phyloP scores from a whole-genome alignment of 2,113 vertebrate species.

The Periophthalmus modestus region DNA sequence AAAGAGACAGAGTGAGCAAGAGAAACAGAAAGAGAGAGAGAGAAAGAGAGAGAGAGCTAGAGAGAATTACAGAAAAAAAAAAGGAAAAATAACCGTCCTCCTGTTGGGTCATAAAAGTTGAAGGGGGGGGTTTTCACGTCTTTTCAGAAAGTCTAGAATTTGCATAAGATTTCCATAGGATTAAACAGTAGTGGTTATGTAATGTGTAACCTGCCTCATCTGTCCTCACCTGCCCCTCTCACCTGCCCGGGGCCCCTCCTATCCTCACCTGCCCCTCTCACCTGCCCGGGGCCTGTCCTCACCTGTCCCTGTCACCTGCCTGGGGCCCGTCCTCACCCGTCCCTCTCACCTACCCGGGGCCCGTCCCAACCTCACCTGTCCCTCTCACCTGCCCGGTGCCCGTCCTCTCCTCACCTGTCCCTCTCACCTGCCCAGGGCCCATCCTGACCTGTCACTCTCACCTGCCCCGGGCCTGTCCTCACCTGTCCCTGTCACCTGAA shows the following conservation, averaged over 20 bases:
- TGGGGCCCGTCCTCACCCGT: background rate
- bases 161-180: slow-evolving; percentile 5
- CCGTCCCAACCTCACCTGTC: too few relatives aligned
- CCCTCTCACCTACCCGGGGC: background rate
- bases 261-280: too few relatives aligned
- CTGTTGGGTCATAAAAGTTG: background rate
- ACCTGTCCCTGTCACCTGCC: background rate
- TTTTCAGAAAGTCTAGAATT: background rate
- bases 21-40: too few relatives aligned
- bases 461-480: background rate
- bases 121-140: background rate
- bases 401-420: too few relatives aligned
- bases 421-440: too few relatives aligned
- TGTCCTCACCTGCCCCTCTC: background rate
- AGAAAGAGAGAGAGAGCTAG: too few relatives aligned
- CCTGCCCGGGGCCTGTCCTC: too few relatives aligned
- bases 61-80: background rate
- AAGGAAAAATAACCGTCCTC: background rate
- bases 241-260: too few relatives aligned
- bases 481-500: background rate
- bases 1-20: too few relatives aligned
- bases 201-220: background rate
- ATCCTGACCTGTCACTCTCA: too few relatives aligned
- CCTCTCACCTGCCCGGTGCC: too few relatives aligned
- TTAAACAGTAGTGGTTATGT: background rate